Evolutionary conservation across 2,888 invertebrate species (phyloP).

Genomic region (Orthosia gothica): DNA sequence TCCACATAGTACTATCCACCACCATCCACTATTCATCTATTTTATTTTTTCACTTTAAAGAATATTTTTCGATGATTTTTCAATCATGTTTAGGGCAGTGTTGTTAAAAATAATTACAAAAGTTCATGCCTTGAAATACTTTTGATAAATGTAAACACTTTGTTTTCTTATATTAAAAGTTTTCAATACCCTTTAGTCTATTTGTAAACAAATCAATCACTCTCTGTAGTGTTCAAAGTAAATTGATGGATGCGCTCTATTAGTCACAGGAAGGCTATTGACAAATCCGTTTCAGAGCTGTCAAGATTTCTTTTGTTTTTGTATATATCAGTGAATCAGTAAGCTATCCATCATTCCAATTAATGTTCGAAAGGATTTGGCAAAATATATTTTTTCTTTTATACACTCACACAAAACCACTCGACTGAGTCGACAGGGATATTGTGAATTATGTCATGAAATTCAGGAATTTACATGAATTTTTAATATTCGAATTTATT

Average conservation of each 20-base stretch:
- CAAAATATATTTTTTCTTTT: not conserved
- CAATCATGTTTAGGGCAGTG: not conserved
- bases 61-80: too few species aligned
- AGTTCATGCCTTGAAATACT: not conserved
- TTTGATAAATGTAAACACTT: not conserved
- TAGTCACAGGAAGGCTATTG: not conserved
- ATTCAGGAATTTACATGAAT: too few species aligned
- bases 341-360: not conserved
- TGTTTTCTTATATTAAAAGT: not conserved
- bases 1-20: too few species aligned
- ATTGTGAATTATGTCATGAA: too few species aligned
- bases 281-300: constrained; percentile 14
- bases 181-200: not conserved
- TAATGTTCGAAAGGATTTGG: not conserved
- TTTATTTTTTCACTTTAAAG: too few species aligned
- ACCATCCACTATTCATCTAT: too few species aligned
- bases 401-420: too few species aligned
- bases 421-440: too few species aligned
- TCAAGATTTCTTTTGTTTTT: constrained; percentile 20
- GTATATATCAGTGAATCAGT: not conserved
- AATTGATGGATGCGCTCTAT: constrained; percentile 40
- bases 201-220: constrained; percentile 20
- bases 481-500: too few species aligned
- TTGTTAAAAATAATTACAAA: not conserved
- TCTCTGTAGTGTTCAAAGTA: constrained; percentile 6